Evolutionary conservation across 2,888 invertebrate genomes (phyloP), one percentile per base, ranked within the genome.

Genomic region (Yponomeuta evonymella): DNA sequence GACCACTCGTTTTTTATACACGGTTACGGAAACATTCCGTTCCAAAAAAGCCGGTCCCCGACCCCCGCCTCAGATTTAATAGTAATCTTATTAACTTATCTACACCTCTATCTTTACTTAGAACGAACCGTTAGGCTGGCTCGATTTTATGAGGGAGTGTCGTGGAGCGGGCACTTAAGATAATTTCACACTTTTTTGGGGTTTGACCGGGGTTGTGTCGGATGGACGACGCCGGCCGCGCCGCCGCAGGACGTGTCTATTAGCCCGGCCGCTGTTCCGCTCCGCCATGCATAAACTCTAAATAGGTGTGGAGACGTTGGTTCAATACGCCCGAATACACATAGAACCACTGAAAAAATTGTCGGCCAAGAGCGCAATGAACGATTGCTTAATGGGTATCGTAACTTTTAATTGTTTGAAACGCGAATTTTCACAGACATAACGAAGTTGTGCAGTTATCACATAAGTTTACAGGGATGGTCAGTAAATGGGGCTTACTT

Each of bases 11-110:
- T 92, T 91, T 90, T 90, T 92, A 92, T 92, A 91, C 85, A 88
- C 89, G 85, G 79, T 87, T 86, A 87, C 87, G 84, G 86, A 87
- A 84, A 88, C 90, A 90, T 89, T 90, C 89, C 90, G 86, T 82
- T 84, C 86, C 82, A 86, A 88, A 68, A 88, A 87, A 90, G 83
- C 89, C 89, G 90, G 90, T 89, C 88, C 77, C 84, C 85, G 87
- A 86, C 84, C 87, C 85, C 86, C 51, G 51, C 51, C 51, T 15
- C 51, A 58, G 84, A 85, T 87, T 87, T 89, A 89, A 89, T 89
- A 90, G 89, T 90, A 90, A 89, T 89, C 90, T 90, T 90, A 91
- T 92, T 90, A 90, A 89, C 89, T 88, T 90, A 90, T 90, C 90
- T 90, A 85, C 85, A 87, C 87, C 86, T 87, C 86, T 88, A 90